phyloP scores from a whole-genome alignment of 2,797 vertebrate species.

The Hydrophis major region DNA sequence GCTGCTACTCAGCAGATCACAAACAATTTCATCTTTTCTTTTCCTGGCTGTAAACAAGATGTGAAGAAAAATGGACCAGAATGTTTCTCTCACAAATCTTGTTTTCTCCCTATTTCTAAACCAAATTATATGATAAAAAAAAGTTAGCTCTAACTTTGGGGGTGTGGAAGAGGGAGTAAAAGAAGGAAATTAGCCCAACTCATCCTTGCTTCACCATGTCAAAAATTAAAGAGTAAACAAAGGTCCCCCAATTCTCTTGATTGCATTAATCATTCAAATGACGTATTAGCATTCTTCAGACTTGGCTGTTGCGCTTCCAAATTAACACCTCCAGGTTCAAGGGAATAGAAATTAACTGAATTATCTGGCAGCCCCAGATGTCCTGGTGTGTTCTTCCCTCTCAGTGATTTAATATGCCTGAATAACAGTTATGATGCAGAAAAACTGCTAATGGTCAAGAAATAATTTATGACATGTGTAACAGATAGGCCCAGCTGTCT shows the following conservation, averaged over 20 bases:
- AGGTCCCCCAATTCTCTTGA: conserved; percentile 85
- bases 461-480: conserved; percentile 81
- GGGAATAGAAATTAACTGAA: conserved; percentile 94
- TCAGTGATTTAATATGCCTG: conserved; percentile 84
- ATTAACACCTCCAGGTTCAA: conserved; percentile 95
- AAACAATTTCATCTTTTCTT: conserved; percentile 60
- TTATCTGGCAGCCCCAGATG: conserved; percentile 93
- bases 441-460: conserved; percentile 88
- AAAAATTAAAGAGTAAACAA: conserved; percentile 91
- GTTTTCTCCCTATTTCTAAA: conserved; percentile 33
- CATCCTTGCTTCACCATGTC: conserved; percentile 79
- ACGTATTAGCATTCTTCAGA: conserved; percentile 93
- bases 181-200: conserved; percentile 71
- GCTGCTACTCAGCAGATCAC: conserved; percentile 58
- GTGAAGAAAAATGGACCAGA: conserved; percentile 48
- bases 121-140: conserved; percentile 59
- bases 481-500: conserved; percentile 65
- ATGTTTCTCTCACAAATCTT: conserved; percentile 39
- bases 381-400: conserved; percentile 81
- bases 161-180: neutral
- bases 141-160: conserved; percentile 76
- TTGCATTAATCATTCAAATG: conserved; percentile 95
- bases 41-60: conserved; percentile 51
- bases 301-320: conserved; percentile 89
- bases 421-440: conserved; percentile 83